Base-by-base conservation (phyloP, 1,140 invertebrate genomes). In the Meloidogyne floridensis region DNA sequence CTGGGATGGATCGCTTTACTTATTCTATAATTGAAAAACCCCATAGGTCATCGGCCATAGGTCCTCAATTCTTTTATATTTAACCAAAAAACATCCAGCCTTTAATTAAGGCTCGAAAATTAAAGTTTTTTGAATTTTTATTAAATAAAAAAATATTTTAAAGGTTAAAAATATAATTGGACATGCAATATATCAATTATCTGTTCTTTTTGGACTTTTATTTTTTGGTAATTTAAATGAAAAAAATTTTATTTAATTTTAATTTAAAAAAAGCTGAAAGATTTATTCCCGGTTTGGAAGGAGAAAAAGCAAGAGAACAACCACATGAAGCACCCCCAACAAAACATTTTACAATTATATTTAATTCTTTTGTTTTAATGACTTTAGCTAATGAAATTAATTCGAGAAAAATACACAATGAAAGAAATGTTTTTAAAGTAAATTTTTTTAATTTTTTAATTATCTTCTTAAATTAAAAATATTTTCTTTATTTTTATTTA, bases 351-450 rank as follows among this genome's bases (percentile, higher is more conserved):
- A 99, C 97, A 15, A 94, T 99, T 88, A 98, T 99, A 90, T 99
- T 99, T 92, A 99, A 99, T 92, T 95, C 96, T 42, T 99, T 99
- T 92, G 97, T 99, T 74, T 95, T 99, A 95, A 99, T 99, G 97
- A 99, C 97, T 51, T 92, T 99, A 56, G 99, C 97, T 92, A 99
- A 99, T 93, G 97, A 99, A 93, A 96, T 99, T 89, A 99, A 99
- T 92, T 95, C 97, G 69, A 93, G 97, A 87, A 99, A 99, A 93
- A 98, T 99, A 89, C 97, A 99, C 92, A 97, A 97, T 82, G 96
- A 99, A 92, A 93, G 97, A 88, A 98, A 99, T 92, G 94, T 99
- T 86, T 96, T 90, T 80, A 88, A 86, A 74, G 87, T 84, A 81
- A 32, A 15, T 20, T 53, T 76, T 76, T 51, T 18, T 53, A 3